A percentile compares a stretch with the other conserved stretches of the same genome.
These are phyloP conservation scores for Athrips mouffetella DNA, from an alignment of 2,888 invertebrate species.

Conservation along the genomic window DNA sequence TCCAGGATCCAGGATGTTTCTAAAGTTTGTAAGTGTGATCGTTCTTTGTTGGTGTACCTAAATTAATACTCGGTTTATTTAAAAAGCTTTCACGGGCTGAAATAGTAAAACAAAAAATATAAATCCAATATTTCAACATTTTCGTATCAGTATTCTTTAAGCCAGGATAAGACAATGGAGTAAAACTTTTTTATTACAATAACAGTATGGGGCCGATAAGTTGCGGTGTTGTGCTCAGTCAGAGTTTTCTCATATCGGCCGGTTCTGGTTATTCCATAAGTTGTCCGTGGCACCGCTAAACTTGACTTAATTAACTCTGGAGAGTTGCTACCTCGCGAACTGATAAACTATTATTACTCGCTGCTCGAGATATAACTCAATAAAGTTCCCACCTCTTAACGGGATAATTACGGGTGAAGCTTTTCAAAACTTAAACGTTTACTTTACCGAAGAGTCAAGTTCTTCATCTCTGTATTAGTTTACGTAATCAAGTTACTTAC, in stretches of 20 bases:
- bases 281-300: slow-evolving; percentile 42
- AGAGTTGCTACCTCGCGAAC: slow-evolving; percentile 29
- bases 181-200: slow-evolving; percentile 52
- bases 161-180: slow-evolving; percentile 24
- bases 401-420: slow-evolving; percentile 12
- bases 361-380: slow-evolving; percentile 32
- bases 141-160: slow-evolving; percentile 10
- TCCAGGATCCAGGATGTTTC: no score
- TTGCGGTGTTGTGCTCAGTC: slow-evolving; percentile 41
- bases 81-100: no score
- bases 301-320: slow-evolving; percentile 65
- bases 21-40: no score
- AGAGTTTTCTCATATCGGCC: slow-evolving; percentile 63
- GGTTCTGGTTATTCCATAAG: slow-evolving; percentile 41
- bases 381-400: slow-evolving; percentile 18
- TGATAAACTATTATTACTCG: slow-evolving; percentile 52
- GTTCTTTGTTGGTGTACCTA: no score
- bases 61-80: no score
- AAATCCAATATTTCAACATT: neutral
- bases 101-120: neutral
- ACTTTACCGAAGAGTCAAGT: neutral
- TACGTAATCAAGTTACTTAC: no score
- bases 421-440: slow-evolving; percentile 8
- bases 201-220: slow-evolving; percentile 48
- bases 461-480: no score